Percentiles rank a stretch among this genome's conserved stretches.
These are phyloP conservation scores for Heterochromis multidens DNA, from an alignment of 2,113 vertebrate genomes.

Conservation along the genomic window DNA sequence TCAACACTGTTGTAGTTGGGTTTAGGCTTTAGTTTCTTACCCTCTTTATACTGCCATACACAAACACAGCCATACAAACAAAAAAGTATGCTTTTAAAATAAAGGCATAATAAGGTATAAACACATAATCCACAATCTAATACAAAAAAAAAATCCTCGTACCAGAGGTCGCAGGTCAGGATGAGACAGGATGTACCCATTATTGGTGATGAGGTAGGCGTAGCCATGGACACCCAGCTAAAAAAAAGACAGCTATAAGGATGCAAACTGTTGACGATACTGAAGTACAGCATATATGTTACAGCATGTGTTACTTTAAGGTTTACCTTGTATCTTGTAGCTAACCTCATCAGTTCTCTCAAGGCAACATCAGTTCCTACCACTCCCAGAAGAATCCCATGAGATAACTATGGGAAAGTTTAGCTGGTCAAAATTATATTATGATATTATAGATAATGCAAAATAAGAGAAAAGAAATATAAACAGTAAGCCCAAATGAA, in stretches of 20 bases:
- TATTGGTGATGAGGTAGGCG: slow-evolving; percentile 92
- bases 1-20: slow-evolving; percentile 97
- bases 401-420: slow-evolving; percentile 75
- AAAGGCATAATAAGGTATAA: neutral
- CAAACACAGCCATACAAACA: neutral
- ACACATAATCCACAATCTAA: neutral
- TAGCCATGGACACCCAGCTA: slow-evolving; percentile 95
- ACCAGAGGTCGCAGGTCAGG: slow-evolving; percentile 94
- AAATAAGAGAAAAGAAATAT: fast-evolving
- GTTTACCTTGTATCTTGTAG: slow-evolving; percentile 88
- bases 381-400: slow-evolving; percentile 92
- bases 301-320: neutral
- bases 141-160: neutral
- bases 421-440: neutral
- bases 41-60: slow-evolving; percentile 85
- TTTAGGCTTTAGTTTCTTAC: slow-evolving; percentile 89
- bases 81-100: neutral
- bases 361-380: slow-evolving; percentile 92
- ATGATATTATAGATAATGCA: too few relatives aligned
- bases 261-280: neutral
- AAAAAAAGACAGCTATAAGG: slow-evolving; percentile 7
- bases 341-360: slow-evolving; percentile 89
- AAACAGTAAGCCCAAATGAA: neutral
- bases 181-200: slow-evolving; percentile 95
- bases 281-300: neutral